Evolutionary conservation across 2,888 invertebrate genomes (phyloP), one percentile per base, ranked within the genome.

Genomic region (Dromius quadrimaculatus): DNA sequence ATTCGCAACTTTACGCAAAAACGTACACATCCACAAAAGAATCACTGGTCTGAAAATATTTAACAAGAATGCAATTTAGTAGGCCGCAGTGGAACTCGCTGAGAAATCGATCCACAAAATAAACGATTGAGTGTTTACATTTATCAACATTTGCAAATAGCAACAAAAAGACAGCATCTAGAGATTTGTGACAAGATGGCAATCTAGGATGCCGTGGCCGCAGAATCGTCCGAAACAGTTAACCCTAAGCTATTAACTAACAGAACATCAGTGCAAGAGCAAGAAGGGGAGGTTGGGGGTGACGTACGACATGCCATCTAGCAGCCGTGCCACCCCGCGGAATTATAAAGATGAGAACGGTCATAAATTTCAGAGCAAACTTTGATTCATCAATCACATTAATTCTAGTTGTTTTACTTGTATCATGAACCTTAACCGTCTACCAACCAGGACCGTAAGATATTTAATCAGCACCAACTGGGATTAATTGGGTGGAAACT

Each of bases 21-120:
- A 38, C 38, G 65, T 38, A 50, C 64, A 41, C 50, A 64, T 64
- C 64, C 38, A 71, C 72, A 72, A 72, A 72, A 64, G 72, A 70
- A 64, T 69, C 70, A 47, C 50, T 59, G 45, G 50, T 22, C 70
- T 43, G 72, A 63, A 70, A 72, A 72, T 59, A 72, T 72, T 72
- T 70, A 72, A 72, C 72, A 70, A 72, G 72, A 72, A 72, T 72
- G 72, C 72, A 72, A 72, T 72, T 72, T 70, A 70, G 23, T 64
- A 32, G 28, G 59, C 19, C 34, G 36, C 15, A 15, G 11, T 9
- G 50, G 28, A 28, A 54, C 28, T 28, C n/a, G 32, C n/a, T n/a
- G n/a, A n/a, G n/a, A n/a, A n/a, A n/a, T n/a, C n/a, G n/a, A n/a
- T n/a, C n/a, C n/a, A n/a, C n/a, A n/a, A n/a, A n/a, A n/a, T n/a